Evolutionary conservation across 2,888 invertebrate species (phyloP).

Genomic region (Hypsopygia costalis): DNA sequence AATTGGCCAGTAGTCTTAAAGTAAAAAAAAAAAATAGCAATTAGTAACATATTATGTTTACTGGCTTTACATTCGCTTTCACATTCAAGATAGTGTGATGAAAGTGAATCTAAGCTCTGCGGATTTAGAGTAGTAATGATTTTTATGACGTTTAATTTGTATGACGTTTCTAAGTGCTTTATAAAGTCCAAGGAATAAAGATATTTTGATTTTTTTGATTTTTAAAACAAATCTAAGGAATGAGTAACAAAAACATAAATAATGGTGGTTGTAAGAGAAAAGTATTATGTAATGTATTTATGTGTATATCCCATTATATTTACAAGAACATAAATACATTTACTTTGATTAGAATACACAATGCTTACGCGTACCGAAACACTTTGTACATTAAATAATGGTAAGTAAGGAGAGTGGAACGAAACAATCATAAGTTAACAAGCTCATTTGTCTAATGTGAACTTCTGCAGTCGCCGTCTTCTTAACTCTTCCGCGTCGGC

Average conservation of each 20-base stretch:
- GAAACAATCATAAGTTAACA: constrained; percentile 38
- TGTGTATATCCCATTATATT: constrained; percentile 76
- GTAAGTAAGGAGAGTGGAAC: constrained; percentile 58
- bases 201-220: too few species aligned
- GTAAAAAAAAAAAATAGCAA: too few species aligned
- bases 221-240: too few species aligned
- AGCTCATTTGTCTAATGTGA: constrained; percentile 74
- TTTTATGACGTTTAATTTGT: too few species aligned
- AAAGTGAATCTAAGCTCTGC: too few species aligned
- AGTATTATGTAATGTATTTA: constrained; percentile 66
- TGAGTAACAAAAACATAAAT: constrained; percentile 30
- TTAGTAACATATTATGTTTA: too few species aligned
- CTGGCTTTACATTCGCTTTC: too few species aligned
- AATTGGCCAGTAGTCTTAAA: too few species aligned
- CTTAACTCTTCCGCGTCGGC: constrained; percentile 85
- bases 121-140: too few species aligned
- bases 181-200: too few species aligned
- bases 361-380: constrained; percentile 69
- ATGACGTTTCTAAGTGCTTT: too few species aligned
- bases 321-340: constrained; percentile 79
- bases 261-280: constrained; percentile 15
- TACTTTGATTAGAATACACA: constrained; percentile 69
- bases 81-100: too few species aligned
- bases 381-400: constrained; percentile 76
- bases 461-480: constrained; percentile 89